Evolutionary conservation across 2,888 invertebrate species (phyloP).

Genomic region (Torymus texanus): DNA sequence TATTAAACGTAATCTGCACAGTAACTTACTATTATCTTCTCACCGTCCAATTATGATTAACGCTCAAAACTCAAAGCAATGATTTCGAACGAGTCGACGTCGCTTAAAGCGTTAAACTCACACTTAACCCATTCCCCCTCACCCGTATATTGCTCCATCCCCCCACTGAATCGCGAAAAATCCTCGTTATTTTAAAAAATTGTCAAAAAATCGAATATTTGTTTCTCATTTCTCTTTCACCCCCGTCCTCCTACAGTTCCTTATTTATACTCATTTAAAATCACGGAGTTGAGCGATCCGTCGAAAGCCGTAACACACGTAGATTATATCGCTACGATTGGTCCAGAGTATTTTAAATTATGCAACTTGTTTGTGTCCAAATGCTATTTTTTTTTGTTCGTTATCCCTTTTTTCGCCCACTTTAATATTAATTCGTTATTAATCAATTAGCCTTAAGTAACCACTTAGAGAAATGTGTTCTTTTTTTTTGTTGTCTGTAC

Average conservation of each 20-base stretch:
- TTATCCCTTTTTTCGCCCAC: too few relatives aligned
- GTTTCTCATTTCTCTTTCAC: conserved; percentile 2
- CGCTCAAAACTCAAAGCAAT: conserved; percentile 23
- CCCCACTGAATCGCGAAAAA: neutral
- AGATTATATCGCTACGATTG: conserved; percentile 53
- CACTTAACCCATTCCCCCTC: neutral
- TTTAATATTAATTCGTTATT: conserved; percentile 33
- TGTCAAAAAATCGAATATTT: conserved; percentile 26
- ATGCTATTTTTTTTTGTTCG: conserved; percentile 19
- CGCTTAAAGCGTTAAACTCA: neutral
- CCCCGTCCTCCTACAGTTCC: neutral
- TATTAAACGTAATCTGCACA: too few relatives aligned
- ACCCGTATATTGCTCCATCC: neutral
- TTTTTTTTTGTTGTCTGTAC: neutral
- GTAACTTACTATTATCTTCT: neutral
- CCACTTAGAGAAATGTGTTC: conserved; percentile 19
- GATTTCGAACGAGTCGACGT: conserved; percentile 31
- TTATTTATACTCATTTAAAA: conserved; percentile 30
- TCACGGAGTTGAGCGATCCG: conserved; percentile 28
- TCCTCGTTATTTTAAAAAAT: conserved; percentile 28
- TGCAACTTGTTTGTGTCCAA: conserved; percentile 31
- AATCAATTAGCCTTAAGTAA: conserved; percentile 36
- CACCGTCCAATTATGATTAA: conserved; percentile 24
- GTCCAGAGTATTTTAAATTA: conserved; percentile 56
- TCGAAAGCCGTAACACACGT: conserved; percentile 47